Conservation (phyloP, 2,797 vertebrate genomes). For the Notoglanidium macrostoma region DNA sequence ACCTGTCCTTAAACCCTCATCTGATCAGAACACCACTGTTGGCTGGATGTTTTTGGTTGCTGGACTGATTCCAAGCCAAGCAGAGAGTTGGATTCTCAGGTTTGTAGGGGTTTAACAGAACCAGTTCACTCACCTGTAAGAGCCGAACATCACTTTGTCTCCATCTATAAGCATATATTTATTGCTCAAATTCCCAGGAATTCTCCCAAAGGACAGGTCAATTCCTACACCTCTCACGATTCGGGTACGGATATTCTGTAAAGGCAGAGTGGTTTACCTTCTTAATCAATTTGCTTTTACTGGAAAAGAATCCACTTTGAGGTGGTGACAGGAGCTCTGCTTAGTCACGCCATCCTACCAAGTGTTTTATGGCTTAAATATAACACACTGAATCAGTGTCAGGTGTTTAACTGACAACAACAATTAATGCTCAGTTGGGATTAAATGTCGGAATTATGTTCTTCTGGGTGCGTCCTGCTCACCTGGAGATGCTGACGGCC, state of each 20-base stretch:
- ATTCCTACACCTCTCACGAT: constrained; percentile 84
- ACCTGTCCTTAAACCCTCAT: not conserved
- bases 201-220: constrained; percentile 80
- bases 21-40: not conserved
- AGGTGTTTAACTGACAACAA: not conserved
- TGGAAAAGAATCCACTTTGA: not conserved
- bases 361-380: too few relatives aligned
- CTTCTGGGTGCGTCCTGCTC: constrained; percentile 39
- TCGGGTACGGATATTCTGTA: constrained; percentile 85
- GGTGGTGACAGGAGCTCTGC: not conserved
- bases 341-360: not conserved
- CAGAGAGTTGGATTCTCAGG: not conserved
- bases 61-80: not conserved
- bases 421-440: not conserved
- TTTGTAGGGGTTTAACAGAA: not conserved
- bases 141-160: constrained; percentile 90
- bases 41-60: not conserved
- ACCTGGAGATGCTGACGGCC: constrained; percentile 81
- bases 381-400: not conserved
- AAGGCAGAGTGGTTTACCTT: constrained; percentile 46
- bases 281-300: not conserved
- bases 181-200: constrained; percentile 81
- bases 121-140: constrained; percentile 81
- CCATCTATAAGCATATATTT: constrained; percentile 95
- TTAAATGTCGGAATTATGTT: not conserved